These are phyloP conservation scores for Anseranas semipalmata DNA, from an alignment of 2,113 vertebrate genomes.

Conservation along the genomic window DNA sequence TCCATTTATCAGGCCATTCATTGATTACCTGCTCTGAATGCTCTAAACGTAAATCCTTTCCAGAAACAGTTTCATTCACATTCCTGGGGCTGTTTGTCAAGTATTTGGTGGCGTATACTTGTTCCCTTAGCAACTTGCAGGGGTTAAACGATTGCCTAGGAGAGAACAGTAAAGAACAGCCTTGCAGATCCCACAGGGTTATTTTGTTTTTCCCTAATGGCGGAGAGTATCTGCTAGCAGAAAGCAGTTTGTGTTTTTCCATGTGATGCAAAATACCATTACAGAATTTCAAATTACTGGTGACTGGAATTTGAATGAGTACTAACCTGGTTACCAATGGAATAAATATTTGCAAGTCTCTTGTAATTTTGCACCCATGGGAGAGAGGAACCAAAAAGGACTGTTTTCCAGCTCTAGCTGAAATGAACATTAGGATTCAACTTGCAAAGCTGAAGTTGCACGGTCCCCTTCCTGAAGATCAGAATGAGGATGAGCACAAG, in stretches of 20 bases:
- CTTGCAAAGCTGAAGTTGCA: not conserved
- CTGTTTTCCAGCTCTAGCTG: not conserved
- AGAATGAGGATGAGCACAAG: not conserved
- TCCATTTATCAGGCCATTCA: not conserved
- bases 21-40: not conserved
- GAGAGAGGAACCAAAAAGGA: not conserved
- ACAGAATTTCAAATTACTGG: not conserved
- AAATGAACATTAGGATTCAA: not conserved
- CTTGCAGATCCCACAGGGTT: not conserved
- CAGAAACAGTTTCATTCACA: not conserved
- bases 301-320: not conserved
- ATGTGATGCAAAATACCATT: not conserved
- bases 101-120: not conserved
- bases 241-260: not conserved
- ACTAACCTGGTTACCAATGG: not conserved
- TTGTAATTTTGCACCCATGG: not conserved
- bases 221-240: not conserved
- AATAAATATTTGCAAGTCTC: not conserved
- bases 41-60: not conserved
- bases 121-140: not conserved
- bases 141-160: not conserved
- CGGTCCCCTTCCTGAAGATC: not conserved
- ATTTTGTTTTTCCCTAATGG: conserved; percentile 14
- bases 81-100: not conserved
- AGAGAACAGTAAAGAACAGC: not conserved